Conservation (phyloP, 2,888 invertebrate genomes). For the Hedya salicella region DNA sequence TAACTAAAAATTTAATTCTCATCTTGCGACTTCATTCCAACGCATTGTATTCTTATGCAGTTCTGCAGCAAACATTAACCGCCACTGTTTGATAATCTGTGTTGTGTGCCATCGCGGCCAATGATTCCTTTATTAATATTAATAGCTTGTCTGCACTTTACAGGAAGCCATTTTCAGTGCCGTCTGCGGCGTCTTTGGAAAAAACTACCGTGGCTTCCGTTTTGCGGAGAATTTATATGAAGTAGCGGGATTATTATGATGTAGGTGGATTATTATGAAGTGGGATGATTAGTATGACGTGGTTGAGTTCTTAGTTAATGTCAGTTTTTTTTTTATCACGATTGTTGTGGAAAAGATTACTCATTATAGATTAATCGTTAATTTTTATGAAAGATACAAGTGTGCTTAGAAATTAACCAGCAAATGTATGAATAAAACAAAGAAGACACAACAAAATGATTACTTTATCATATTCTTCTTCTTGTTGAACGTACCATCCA, state of each 20-base stretch:
- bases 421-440: too few species aligned
- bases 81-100: conserved; percentile 22
- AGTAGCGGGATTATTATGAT: neutral
- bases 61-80: neutral
- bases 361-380: too few species aligned
- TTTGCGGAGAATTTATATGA: conserved; percentile 3
- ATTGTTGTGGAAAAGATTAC: too few species aligned
- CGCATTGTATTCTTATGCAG: too few species aligned
- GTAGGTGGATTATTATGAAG: neutral
- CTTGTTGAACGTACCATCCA: too few species aligned
- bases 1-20: too few species aligned
- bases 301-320: neutral
- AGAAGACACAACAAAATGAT: too few species aligned
- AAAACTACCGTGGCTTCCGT: conserved; percentile 15
- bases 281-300: neutral
- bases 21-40: too few species aligned
- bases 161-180: conserved; percentile 35
- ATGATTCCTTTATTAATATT: conserved; percentile 43
- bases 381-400: too few species aligned
- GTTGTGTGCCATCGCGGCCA: conserved; percentile 13
- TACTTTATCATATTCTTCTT: too few species aligned
- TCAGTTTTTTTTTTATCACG: too few species aligned
- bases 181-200: conserved; percentile 18
- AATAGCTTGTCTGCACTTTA: conserved; percentile 41
- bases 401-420: too few species aligned